Base-by-base conservation (phyloP, 2,113 vertebrate genomes). In the Ictalurus furcatus region DNA sequence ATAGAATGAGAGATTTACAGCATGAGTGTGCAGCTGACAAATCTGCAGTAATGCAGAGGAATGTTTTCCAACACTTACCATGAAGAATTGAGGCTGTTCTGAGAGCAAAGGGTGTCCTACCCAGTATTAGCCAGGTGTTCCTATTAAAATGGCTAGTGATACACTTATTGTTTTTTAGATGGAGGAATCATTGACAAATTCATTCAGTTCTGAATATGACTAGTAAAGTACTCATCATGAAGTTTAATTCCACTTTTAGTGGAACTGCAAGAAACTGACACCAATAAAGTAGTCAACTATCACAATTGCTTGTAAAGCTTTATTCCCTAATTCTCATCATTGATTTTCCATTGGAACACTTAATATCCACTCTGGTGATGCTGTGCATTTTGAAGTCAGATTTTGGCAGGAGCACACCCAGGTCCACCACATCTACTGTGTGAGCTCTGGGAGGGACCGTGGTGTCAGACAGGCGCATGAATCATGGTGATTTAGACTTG, bases 401-500 rank as follows among this genome's bases (percentile, higher is more conserved):
- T 58, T 63, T 87, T 85, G 58, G 78, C 84, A 76, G 80, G 23
- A 54, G 13, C 69, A 71, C 48, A 78, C 73, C 87, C 79, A 86
- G 78, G 84, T 91, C 61, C 34, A 56, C 78, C 74, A 82, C 52
- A 67, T 82, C 79, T 81, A 78, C 76, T 48, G 34, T 63, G 19
- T 65, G 28, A 78, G 34, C 58, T 79, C 23, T 85, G 54, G 86
- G 88, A 74, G 12, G 37, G 82, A 48, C 28, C 3, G n/a, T 61
- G 56, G 84, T 91, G 87, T 87, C 87, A 86, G 84, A 86, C 79
- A 52, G 37, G 67, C n/a, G 11, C 74, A 91, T 88, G 83, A 90
- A 91, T 92, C 82, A 91, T 65, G 30, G 86, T 92, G 91, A 91
- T 90, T 92, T 92, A 92, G 52, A 86, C 61, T 44, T 90, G 90